Conservation (phyloP, 2,113 vertebrate species). For the Mugil cephalus region DNA sequence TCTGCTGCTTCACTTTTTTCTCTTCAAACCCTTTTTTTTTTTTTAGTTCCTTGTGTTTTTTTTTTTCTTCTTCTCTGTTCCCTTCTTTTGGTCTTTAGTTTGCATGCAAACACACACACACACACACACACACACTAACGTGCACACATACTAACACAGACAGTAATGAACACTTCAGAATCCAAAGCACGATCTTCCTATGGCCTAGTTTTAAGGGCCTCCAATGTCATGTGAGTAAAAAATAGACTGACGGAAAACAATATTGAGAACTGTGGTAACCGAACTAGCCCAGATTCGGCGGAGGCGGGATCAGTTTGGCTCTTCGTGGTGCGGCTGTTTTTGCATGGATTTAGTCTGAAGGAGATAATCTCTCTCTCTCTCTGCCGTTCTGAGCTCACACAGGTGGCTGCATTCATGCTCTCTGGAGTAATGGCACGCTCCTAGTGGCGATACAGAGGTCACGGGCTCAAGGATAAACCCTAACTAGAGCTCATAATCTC, state of each 20-base stretch:
- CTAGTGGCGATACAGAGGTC: constrained; percentile 30
- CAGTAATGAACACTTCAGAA: constrained; percentile 71
- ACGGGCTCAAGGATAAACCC: constrained; percentile 21
- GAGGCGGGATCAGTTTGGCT: constrained; percentile 47
- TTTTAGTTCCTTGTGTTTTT: background rate
- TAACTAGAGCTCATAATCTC: background rate
- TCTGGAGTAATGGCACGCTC: constrained; percentile 34
- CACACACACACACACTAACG: constrained; percentile 10
- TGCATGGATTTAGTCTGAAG: constrained; percentile 58
- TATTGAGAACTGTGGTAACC: constrained; percentile 48
- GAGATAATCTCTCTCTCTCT: constrained; percentile 48
- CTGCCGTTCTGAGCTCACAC: constrained; percentile 46
- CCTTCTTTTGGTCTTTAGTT: constrained; percentile 19
- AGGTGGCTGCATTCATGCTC: constrained; percentile 57
- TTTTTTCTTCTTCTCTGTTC: constrained; percentile 11
- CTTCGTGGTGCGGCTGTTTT: constrained; percentile 31
- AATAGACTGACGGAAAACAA: constrained; percentile 69
- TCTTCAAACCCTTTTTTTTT: constrained; percentile 10
- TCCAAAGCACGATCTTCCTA: constrained; percentile 73
- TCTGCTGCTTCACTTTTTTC: constrained; percentile 5
- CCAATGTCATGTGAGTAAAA: constrained; percentile 69
- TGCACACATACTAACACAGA: constrained; percentile 28
- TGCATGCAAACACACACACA: constrained; percentile 29
- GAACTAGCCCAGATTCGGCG: constrained; percentile 49
- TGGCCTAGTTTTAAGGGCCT: constrained; percentile 75